Evolutionary conservation across 2,888 invertebrate species (phyloP), one percentile per base, ranked within the genome.

Genomic region (Cylindroiulus punctatus): DNA sequence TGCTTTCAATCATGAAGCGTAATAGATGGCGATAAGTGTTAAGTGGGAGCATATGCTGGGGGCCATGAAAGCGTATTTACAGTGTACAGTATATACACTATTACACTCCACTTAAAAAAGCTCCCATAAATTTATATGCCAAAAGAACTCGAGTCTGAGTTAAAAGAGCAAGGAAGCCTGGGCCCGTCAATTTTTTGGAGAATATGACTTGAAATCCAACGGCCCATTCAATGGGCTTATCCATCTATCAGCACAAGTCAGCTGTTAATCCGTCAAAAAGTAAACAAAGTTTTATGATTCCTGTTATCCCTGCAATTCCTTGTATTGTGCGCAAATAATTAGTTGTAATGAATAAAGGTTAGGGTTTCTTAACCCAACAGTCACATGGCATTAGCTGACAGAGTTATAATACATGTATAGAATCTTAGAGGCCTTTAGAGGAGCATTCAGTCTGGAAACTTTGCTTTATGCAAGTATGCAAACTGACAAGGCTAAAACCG

Each of bases 31-130:
- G 65, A 65, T 65, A 65, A 65, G 26, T 12, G 26, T 65, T 65
- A 65, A 65, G 65, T 65, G 65, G 22, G 65, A 65, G 65, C 65
- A 65, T 26, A 65, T 65, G 65, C 65, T 65, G 26, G 65, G 1
- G 65, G 26, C 26, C 65, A 65, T 26, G 22, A 65, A 65, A 26
- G n/a, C 26, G 22, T 65, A 65, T 65, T 65, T 65, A n/a, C n/a
- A n/a, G n/a, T n/a, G n/a, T n/a, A n/a, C n/a, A n/a, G n/a, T n/a
- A 65, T 65, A 65, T 26, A 26, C 65, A 3, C 44, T 44, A 10
- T 12, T 44, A 65, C 65, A 10, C n/a, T 26, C 65, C 65, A 65
- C 65, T 65, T 65, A 65, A 44, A 26, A 1, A 65, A n/a, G 52
- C 26, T 65, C 65, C 8, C 65, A 65, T 65, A 10, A 65, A 2